A percentile compares a stretch with the other conserved stretches of the same genome.
phyloP scores from a whole-genome alignment of 2,113 vertebrate species.

The Oncorhynchus keta region DNA sequence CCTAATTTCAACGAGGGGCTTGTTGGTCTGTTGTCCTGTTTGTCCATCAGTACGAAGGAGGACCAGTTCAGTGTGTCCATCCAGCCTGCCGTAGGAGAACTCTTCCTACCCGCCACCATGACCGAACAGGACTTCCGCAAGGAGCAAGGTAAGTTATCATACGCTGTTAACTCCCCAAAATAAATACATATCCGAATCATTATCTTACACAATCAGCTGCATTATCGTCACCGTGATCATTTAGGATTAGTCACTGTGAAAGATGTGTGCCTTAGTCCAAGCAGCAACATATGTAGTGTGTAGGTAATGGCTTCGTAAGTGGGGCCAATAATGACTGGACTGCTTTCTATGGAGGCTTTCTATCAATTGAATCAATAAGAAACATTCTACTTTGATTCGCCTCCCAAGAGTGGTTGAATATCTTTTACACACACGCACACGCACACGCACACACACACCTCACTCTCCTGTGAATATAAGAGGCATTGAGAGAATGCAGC shows the following conservation, averaged over 20 bases:
- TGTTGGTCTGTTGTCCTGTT: background rate
- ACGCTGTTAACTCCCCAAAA: too few species aligned
- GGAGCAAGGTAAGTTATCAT: conserved; percentile 84
- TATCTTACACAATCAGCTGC: background rate
- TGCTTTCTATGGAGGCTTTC: too few species aligned
- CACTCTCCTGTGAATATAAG: conserved; percentile 25
- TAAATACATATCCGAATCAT: background rate
- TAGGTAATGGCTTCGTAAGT: too few species aligned
- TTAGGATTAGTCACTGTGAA: too few species aligned
- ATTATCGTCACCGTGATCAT: too few species aligned
- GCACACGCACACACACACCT: conserved; percentile 18
- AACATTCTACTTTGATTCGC: too few species aligned
- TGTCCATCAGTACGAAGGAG: conserved; percentile 82
- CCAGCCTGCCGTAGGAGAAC: conserved; percentile 89
- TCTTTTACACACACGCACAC: too few species aligned
- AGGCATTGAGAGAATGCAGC: conserved; percentile 27
- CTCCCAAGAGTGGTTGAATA: too few species aligned
- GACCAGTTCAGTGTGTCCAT: conserved; percentile 87
- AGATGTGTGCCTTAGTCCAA: too few species aligned
- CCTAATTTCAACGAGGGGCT: background rate
- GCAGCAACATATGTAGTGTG: too few species aligned
- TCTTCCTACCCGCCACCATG: conserved; percentile 87
- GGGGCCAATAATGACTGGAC: too few species aligned
- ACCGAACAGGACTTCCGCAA: conserved; percentile 87
- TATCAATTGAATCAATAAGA: too few species aligned